Percentiles rank a stretch among this genome's conserved stretches.
phyloP scores from a whole-genome alignment of 1,140 invertebrate genomes.

The Linepithema humile region DNA sequence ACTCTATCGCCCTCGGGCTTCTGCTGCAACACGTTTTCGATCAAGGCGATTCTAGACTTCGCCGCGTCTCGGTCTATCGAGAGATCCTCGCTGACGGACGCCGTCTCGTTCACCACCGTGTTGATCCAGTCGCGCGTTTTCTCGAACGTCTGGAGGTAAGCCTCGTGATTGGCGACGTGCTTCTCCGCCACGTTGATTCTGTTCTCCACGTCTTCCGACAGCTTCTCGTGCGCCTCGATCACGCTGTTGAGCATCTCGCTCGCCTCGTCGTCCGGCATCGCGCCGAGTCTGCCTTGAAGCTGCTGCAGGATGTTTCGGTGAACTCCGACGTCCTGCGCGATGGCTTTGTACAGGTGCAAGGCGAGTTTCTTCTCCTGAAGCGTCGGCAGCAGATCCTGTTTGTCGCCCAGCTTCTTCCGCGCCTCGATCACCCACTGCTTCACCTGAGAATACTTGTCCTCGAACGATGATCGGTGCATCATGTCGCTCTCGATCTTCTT shows the following conservation, averaged over 20 bases:
- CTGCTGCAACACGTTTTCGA: conserved; percentile 91
- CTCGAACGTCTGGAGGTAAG: conserved; percentile 91
- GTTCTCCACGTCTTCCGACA: conserved; percentile 88
- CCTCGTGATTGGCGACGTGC: conserved; percentile 92
- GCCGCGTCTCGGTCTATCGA: conserved; percentile 90
- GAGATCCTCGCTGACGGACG: conserved; percentile 88
- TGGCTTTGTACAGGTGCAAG: conserved; percentile 89
- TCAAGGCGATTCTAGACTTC: conserved; percentile 89
- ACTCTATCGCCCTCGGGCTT: conserved; percentile 90
- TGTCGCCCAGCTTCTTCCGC: conserved; percentile 88
- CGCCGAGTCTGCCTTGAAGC: conserved; percentile 90
- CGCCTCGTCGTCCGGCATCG: conserved; percentile 90
- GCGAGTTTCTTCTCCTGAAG: conserved; percentile 94
- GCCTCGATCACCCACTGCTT: conserved; percentile 92
- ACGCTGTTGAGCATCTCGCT: conserved; percentile 89
- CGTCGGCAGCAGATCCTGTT: conserved; percentile 89
- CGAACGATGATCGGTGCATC: conserved; percentile 94
- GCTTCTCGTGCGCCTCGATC: conserved; percentile 88
- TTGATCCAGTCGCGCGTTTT: conserved; percentile 90
- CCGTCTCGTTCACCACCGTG: conserved; percentile 89
- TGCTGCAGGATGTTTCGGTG: conserved; percentile 92
- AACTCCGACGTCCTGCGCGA: conserved; percentile 92
- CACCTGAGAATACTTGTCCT: conserved; percentile 94
- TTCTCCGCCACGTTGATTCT: conserved; percentile 88
- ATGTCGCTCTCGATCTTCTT: conserved; percentile 94